These are phyloP conservation scores for Formica aserva DNA, from an alignment of 2,888 invertebrate species.

Conservation along the genomic window DNA sequence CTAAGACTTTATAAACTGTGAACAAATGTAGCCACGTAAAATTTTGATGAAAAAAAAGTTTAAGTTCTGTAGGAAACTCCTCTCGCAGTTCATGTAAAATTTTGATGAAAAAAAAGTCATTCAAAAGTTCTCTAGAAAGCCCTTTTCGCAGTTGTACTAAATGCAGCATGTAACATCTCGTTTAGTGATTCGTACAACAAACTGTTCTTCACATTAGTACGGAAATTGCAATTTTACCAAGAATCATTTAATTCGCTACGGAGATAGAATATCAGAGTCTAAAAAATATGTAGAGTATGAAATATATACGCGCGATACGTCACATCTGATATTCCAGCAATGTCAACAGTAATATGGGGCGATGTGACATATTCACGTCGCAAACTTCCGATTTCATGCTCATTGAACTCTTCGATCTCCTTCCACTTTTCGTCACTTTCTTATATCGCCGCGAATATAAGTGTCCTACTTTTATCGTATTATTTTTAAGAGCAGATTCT, in stretches of 20 bases:
- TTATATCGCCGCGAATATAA: background rate
- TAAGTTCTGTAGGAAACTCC: too few relatives aligned
- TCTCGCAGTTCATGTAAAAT: background rate
- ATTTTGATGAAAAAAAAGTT: too few relatives aligned
- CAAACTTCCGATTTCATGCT: constrained; percentile 24
- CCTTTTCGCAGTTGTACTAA: background rate
- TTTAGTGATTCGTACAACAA: background rate
- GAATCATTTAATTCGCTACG: too few relatives aligned
- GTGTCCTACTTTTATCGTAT: constrained; percentile 10
- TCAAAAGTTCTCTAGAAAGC: background rate
- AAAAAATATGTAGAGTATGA: background rate
- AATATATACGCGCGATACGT: background rate
- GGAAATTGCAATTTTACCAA: background rate
- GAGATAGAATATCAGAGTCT: background rate
- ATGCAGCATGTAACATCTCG: background rate
- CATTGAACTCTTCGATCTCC: constrained; percentile 24
- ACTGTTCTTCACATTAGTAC: background rate
- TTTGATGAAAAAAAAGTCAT: background rate
- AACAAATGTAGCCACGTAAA: background rate
- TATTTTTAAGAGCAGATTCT: constrained; percentile 18
- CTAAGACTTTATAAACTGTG: background rate
- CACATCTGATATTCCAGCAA: constrained; percentile 7
- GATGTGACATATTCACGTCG: background rate
- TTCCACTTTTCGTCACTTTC: constrained; percentile 10
- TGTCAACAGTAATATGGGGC: constrained; percentile 36